phyloP scores from a whole-genome alignment of 2,113 vertebrate species.

The Saimiri boliviensis region DNA sequence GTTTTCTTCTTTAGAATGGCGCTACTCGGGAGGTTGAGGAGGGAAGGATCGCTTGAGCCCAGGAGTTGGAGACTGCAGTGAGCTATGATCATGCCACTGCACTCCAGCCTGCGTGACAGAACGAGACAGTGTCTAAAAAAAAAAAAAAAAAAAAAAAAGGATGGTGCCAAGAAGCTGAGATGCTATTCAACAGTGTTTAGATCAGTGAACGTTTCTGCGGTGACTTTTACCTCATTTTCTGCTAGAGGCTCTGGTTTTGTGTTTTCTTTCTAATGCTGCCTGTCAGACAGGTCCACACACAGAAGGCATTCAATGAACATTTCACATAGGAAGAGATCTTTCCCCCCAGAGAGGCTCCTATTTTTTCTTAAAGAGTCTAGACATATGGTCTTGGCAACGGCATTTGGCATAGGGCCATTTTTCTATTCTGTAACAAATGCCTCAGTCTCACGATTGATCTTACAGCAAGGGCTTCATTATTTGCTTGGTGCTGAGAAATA shows the following conservation, averaged over 20 bases:
- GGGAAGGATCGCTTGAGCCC: too few relatives aligned
- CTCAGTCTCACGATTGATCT: too few relatives aligned
- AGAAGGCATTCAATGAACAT: not conserved
- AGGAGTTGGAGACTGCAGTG: too few relatives aligned
- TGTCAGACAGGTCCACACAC: fast-evolving
- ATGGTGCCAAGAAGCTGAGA: too few relatives aligned
- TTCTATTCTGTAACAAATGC: not conserved
- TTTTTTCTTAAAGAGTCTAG: not conserved
- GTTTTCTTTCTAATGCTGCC: not conserved
- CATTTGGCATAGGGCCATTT: not conserved
- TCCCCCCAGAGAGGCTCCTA: not conserved
- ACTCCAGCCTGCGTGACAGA: too few relatives aligned
- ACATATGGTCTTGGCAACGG: not conserved
- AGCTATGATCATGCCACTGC: too few relatives aligned
- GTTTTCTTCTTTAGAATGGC: too few relatives aligned
- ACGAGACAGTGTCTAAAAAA: too few relatives aligned
- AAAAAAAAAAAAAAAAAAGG: too few relatives aligned
- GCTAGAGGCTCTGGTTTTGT: not conserved
- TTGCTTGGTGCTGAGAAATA: not conserved
- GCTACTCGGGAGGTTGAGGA: too few relatives aligned
- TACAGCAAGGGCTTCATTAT: not conserved
- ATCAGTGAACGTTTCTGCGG: not conserved
- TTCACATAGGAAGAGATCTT: not conserved
- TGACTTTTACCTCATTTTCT: too few relatives aligned
- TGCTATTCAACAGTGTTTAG: too few relatives aligned